phyloP scores from a whole-genome alignment of 2,888 invertebrate species.

The Exocentrus adspersus region DNA sequence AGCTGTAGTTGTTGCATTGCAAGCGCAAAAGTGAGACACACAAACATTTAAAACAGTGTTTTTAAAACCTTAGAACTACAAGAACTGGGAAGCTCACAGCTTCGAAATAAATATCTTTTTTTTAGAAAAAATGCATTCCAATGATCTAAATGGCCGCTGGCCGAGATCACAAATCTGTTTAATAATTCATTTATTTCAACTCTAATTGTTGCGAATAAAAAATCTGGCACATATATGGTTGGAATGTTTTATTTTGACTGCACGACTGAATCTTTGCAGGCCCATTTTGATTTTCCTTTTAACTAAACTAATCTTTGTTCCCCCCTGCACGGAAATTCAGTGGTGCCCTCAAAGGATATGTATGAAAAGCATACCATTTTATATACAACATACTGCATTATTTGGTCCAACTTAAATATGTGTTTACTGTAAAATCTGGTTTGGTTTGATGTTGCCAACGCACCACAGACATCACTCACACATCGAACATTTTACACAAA shows the following conservation, averaged over 20 bases:
- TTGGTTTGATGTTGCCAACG: slow-evolving; percentile 55
- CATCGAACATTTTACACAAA: too few species aligned
- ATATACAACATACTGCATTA: slow-evolving; percentile 58
- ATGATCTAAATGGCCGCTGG: slow-evolving; percentile 43
- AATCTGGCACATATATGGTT: slow-evolving; percentile 74
- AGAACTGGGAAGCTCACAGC: slow-evolving; percentile 52
- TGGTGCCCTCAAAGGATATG: slow-evolving; percentile 58
- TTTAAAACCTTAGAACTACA: slow-evolving; percentile 59
- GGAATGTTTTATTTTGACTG: slow-evolving; percentile 66
- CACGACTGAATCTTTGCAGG: slow-evolving; percentile 41
- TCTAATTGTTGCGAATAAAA: slow-evolving; percentile 65
- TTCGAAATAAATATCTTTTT: slow-evolving; percentile 49
- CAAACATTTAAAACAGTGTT: slow-evolving; percentile 65
- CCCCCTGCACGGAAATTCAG: slow-evolving; percentile 41
- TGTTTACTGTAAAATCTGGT: slow-evolving; percentile 62
- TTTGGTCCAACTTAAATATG: slow-evolving; percentile 63
- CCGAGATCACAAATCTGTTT: slow-evolving; percentile 51
- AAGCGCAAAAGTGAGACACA: slow-evolving; percentile 64
- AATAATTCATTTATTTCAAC: slow-evolving; percentile 54
- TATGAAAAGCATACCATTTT: slow-evolving; percentile 60
- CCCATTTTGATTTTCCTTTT: slow-evolving; percentile 46
- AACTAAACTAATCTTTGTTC: slow-evolving; percentile 44
- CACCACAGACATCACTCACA: slow-evolving; percentile 8
- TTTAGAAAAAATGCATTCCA: slow-evolving; percentile 51
- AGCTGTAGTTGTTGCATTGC: slow-evolving; percentile 53